These are phyloP conservation scores for Syngnathus floridae DNA, from an alignment of 2,113 vertebrate genomes.

Conservation along the genomic window DNA sequence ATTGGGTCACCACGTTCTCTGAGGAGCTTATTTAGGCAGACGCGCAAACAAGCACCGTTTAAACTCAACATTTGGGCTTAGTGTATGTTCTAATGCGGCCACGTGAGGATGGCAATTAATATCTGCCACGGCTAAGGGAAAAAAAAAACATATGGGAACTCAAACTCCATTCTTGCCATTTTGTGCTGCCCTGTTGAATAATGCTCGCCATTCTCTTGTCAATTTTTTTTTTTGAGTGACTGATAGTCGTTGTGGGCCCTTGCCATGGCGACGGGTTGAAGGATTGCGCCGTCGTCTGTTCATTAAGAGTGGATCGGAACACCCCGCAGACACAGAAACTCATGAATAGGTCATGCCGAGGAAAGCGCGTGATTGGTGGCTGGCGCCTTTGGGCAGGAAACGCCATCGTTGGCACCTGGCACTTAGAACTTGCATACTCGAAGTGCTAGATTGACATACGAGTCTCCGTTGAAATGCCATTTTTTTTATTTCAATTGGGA, in stretches of 20 bases:
- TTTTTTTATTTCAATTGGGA: too few species aligned
- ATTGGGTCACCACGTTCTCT: not conserved
- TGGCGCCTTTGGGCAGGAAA: slow-evolving; percentile 45
- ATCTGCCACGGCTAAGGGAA: not conserved
- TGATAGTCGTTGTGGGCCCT: slow-evolving; percentile 49
- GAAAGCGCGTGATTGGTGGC: slow-evolving; percentile 55
- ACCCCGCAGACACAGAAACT: slow-evolving; percentile 62
- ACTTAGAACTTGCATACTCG: slow-evolving; percentile 9
- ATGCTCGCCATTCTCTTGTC: slow-evolving; percentile 20
- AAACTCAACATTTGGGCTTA: slow-evolving; percentile 16
- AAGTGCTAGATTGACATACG: too few species aligned
- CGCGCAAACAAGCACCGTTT: slow-evolving; percentile 12
- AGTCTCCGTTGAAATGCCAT: too few species aligned
- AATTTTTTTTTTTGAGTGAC: slow-evolving; percentile 32
- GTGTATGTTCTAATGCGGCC: slow-evolving; percentile 14
- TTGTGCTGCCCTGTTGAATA: slow-evolving; percentile 30
- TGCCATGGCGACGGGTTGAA: slow-evolving; percentile 48
- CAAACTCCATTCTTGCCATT: too few species aligned
- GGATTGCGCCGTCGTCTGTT: slow-evolving; percentile 60
- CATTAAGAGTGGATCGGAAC: slow-evolving; percentile 64
- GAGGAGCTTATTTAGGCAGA: slow-evolving; percentile 20
- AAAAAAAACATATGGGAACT: too few species aligned
- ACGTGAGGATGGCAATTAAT: slow-evolving; percentile 10
- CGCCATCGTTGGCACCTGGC: slow-evolving; percentile 36
- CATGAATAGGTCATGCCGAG: slow-evolving; percentile 65